Conservation (phyloP, 2,797 vertebrate species). For the Discoglossus pictus region DNA sequence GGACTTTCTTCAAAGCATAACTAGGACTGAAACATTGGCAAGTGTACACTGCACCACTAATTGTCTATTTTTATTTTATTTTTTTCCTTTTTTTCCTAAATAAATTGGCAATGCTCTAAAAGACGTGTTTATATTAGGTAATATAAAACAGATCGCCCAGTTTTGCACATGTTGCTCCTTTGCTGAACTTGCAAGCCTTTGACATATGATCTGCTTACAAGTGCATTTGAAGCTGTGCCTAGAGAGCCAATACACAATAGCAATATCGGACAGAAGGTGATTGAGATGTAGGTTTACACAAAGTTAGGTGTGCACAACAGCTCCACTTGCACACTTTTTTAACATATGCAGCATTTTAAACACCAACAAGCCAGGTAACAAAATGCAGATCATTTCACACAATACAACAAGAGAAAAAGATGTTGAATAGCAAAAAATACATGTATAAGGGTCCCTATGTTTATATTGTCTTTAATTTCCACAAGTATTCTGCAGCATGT, state of each 20-base stretch:
- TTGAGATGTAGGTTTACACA: neutral
- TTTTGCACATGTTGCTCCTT: constrained; percentile 36
- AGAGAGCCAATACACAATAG: neutral
- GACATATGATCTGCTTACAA: constrained; percentile 33
- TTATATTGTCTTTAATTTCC: too few species aligned
- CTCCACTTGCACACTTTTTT: too few species aligned
- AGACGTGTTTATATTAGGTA: constrained; percentile 32
- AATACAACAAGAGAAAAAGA: too few species aligned
- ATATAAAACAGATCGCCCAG: constrained; percentile 43
- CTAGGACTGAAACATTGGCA: constrained; percentile 17
- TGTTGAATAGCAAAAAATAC: too few species aligned
- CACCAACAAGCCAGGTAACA: too few species aligned
- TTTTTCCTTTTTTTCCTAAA: constrained; percentile 9
- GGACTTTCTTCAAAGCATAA: constrained; percentile 30
- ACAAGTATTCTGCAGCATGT: too few species aligned
- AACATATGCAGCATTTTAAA: too few species aligned
- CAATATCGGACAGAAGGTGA: constrained; percentile 9
- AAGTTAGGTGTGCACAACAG: neutral
- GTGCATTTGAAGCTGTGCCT: constrained; percentile 32
- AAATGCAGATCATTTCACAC: too few species aligned
- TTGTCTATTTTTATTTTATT: constrained; percentile 9
- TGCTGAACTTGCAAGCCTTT: constrained; percentile 22
- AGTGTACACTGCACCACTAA: constrained; percentile 2
- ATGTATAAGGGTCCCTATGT: too few species aligned
- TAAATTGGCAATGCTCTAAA: constrained; percentile 12